Base-by-base conservation (phyloP, 2,888 invertebrate species). In the Rhogogaster chlorosoma region DNA sequence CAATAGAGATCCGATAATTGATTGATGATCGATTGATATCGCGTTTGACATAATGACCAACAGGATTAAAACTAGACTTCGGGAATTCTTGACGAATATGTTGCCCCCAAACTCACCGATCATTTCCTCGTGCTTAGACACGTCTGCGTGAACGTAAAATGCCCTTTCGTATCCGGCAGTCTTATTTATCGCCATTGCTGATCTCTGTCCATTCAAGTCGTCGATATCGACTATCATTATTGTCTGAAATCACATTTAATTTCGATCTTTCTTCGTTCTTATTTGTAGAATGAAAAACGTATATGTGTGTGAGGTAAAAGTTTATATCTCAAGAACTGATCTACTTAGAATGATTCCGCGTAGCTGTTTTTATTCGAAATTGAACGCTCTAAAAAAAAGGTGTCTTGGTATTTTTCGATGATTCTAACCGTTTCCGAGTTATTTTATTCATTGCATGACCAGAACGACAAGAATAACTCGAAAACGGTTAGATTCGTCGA, bases 161-260 rank as follows among this genome's bases (percentile, higher is more conserved):
- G 89, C 89, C 84, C 89, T 91, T 49, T 89, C 90, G 26, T 89
- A 86, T 0, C 91, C 91, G 84, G 86, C 90, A 3, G 90, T 87
- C 53, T 93, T 92, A 29, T 91, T 90, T 5, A 91, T 87, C 18
- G 88, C 89, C n/a, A 85, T 83, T 10, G 87, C 88, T 4, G 91
- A 87, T 2, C 85, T 87, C 22, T 83, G 88, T 1, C 90, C 90
- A 6, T 88, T 85, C 4, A 86, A 88, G 0, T 85, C 87, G 36
- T 92, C 92, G 18, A 91, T 84, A 85, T 92, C 92, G 22, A 92
- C 70, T 85, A 92, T 89, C 64, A 89, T 88, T 45, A 92, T 87
- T 87, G 86, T 92, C 92, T 92, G 86, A 22, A 86, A 82, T 22
- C 5, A 83, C 32, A 42, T 64, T 36, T 67, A 38, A 6, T 32